These are phyloP conservation scores for Diabrotica virgifera DNA, from an alignment of 1,140 invertebrate genomes.

Conservation along the genomic window DNA sequence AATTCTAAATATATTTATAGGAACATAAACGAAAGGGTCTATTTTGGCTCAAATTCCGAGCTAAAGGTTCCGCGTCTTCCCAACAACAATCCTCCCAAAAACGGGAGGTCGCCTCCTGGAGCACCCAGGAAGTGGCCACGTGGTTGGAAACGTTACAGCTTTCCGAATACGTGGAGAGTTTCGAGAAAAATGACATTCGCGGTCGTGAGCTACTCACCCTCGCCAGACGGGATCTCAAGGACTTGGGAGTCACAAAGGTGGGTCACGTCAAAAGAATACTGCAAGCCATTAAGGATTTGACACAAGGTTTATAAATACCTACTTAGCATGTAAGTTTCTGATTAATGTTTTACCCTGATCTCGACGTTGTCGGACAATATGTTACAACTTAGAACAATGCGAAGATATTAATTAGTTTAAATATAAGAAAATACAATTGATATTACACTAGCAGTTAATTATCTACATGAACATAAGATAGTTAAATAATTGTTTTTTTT, in stretches of 20 bases:
- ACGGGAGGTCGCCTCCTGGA: constrained; percentile 61
- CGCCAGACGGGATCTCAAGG: constrained; percentile 81
- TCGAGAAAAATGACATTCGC: constrained; percentile 85
- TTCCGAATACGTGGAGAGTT: constrained; percentile 81
- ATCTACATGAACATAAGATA: no score
- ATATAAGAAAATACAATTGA: background rate
- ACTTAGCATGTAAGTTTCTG: constrained; percentile 11
- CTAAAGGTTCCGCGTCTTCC: constrained; percentile 45
- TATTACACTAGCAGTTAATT: background rate
- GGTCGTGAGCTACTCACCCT: constrained; percentile 85
- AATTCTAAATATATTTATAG: background rate
- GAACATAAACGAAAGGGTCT: constrained; percentile 59
- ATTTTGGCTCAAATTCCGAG: constrained; percentile 60
- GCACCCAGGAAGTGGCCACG: constrained; percentile 67
- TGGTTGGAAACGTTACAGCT: constrained; percentile 90
- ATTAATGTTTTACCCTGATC: constrained; percentile 12
- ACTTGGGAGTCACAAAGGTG: constrained; percentile 88
- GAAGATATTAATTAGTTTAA: background rate
- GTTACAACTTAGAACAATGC: background rate
- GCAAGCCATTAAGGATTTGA: constrained; percentile 85
- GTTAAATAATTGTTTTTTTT: no score
- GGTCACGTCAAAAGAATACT: constrained; percentile 93
- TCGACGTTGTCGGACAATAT: constrained; percentile 11
- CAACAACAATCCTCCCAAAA: constrained; percentile 48
- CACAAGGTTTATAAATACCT: constrained; percentile 42